Base-by-base conservation (phyloP, 2,888 invertebrate genomes). In the Craniophora ligustri region DNA sequence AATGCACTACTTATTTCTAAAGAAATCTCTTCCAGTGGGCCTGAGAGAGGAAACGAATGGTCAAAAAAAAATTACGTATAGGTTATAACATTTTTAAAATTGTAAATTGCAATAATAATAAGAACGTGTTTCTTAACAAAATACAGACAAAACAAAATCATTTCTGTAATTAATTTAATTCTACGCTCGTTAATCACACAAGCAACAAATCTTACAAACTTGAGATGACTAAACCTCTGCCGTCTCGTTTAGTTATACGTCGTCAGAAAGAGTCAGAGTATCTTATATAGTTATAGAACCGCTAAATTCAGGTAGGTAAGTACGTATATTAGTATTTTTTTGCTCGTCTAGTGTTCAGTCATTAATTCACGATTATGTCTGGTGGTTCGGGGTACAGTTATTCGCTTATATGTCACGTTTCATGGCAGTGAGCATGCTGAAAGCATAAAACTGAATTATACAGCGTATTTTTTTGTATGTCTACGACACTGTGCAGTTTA, bases 291-390 rank as follows among this genome's bases (percentile, higher is more conserved):
- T 48, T 32, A 55, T 30, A 50, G 16, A 62, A 67, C 67, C 54
- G 56, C 67, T 45, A 46, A 60, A 67, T 23, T 41, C 44, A 50
- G 61, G 48, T 70, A 57, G 66, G 42, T 41, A 47, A 39, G 45
- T 45, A 41, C 41, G 42, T 38, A 41, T 40, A 32, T 41, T 19
- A 39, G 28, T 38, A n/a, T 61, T 63, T 67, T 72, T 68, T 67
- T 58, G 8, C 0, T 0, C 40, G 63, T 61, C 63, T 66, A 57
- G 58, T 26, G 45, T 65, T 41, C 72, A 62, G 85, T 83, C 89
- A 89, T 89, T 87, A 89, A 86, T 87, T 84, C 71, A 77, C 87
- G 85, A 88, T 89, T 89, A 87, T 76, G 80, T 73, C 67, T 76
- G 74, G 54, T 59, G 71, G 53, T 59, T 35, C 47, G 8, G 10